Percentiles rank a stretch among this genome's conserved stretches.
Evolutionary conservation across 2,888 invertebrate species (phyloP).

Genomic region (Holacanthella duospinosa): DNA sequence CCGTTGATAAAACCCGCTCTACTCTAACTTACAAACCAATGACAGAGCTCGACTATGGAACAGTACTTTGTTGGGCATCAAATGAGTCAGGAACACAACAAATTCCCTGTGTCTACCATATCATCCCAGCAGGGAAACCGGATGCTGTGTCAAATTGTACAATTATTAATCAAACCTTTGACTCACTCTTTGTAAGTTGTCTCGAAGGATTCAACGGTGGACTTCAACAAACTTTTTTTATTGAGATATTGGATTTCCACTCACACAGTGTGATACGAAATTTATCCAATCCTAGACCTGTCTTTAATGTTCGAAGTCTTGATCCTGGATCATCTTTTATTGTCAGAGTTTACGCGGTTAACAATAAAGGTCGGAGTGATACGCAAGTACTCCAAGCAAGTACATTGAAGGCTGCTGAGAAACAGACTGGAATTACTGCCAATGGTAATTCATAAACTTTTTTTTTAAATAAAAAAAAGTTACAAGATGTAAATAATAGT

Average conservation of each 20-base stretch:
- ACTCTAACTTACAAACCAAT: conserved; percentile 59
- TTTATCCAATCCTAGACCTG: conserved; percentile 48
- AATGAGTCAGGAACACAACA: conserved; percentile 62
- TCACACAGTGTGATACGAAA: conserved; percentile 38
- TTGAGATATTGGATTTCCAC: conserved; percentile 46
- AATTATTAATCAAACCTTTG: conserved; percentile 60
- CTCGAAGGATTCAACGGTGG: conserved; percentile 67
- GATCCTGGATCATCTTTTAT: conserved; percentile 59
- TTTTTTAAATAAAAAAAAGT: neutral
- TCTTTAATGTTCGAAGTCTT: conserved; percentile 56
- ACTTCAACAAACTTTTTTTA: conserved; percentile 59
- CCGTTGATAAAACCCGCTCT: conserved; percentile 54
- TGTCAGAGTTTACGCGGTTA: conserved; percentile 57
- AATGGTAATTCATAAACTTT: conserved; percentile 17
- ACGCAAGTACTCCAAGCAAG: conserved; percentile 55
- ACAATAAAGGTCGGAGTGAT: conserved; percentile 60
- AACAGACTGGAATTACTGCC: conserved; percentile 53
- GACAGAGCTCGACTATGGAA: conserved; percentile 62
- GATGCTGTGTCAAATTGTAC: conserved; percentile 62
- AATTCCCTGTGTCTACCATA: conserved; percentile 61
- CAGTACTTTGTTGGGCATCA: conserved; percentile 60
- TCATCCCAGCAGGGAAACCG: conserved; percentile 66
- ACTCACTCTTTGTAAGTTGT: conserved; percentile 61
- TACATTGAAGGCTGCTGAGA: conserved; percentile 61
- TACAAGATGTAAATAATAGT: neutral